phyloP scores from a whole-genome alignment of 2,888 invertebrate genomes.

The Agriopis leucophaearia region DNA sequence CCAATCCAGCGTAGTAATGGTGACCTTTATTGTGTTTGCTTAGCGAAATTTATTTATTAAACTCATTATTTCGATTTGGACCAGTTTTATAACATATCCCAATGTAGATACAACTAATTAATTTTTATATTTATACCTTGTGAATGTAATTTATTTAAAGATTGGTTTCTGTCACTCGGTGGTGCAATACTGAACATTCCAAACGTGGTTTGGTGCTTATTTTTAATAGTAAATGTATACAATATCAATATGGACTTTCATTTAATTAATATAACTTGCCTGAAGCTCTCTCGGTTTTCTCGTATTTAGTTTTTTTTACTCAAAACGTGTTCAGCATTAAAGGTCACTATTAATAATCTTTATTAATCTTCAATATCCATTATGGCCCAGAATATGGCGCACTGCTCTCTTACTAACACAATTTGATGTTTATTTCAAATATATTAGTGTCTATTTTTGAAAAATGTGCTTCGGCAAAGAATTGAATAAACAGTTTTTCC shows the following conservation, averaged over 20 bases:
- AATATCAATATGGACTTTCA: conserved; percentile 74
- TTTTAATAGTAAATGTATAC: conserved; percentile 82
- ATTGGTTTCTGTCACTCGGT: conserved; percentile 74
- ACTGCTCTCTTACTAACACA: no score
- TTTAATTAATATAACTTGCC: conserved; percentile 67
- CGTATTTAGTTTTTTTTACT: conserved; percentile 40
- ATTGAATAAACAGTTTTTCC: no score
- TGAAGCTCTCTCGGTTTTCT: conserved; percentile 60
- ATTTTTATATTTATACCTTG: conserved; percentile 33
- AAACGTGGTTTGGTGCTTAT: conserved; percentile 83
- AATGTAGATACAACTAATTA: conserved; percentile 20
- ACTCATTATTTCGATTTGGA: conserved; percentile 38
- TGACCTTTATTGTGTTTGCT: conserved; percentile 80
- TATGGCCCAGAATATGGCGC: neutral
- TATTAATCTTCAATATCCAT: conserved; percentile 4
- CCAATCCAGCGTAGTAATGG: conserved; percentile 66
- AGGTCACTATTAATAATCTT: conserved; percentile 76
- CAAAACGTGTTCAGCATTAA: conserved; percentile 56
- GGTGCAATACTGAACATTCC: conserved; percentile 86
- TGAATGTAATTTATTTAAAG: conserved; percentile 63
- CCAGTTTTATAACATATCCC: conserved; percentile 15
- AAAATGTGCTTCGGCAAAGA: no score
- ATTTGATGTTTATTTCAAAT: no score
- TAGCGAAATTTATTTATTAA: conserved; percentile 72
- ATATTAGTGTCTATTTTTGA: no score